Base-by-base conservation (phyloP, 2,797 vertebrate species). In the Cyprinella venusta region DNA sequence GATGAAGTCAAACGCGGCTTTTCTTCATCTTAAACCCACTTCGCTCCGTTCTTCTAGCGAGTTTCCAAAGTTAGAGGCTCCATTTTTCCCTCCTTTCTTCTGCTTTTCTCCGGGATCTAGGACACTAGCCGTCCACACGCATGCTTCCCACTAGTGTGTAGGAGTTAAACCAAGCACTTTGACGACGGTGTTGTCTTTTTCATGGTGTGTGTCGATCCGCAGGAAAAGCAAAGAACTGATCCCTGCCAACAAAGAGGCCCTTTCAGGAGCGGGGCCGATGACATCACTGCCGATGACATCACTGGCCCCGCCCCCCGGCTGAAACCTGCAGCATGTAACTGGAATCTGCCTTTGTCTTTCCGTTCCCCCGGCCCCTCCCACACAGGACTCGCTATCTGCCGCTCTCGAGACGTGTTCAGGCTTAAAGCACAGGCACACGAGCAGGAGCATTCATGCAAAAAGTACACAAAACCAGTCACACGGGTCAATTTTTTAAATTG, bases 241-340 rank as follows among this genome's bases (percentile, higher is more conserved):
- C 91, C 91, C 92, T 90, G 95, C 96, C 97, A 98, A 99, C 97
- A 98, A 99, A 97, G 97, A 95, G 96, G 95, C 96, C 94, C 96
- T 95, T 96, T 96, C 95, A 95, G 93, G 93, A 94, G 87, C 93
- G 93, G 92, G 93, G 95, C 94, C 94, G 90, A 88, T 96, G 96
- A 97, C 96, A 97, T 97, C 96, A 96, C 94, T 90, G 87, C 87
- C 6, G 45, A 48, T 48, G 45, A 48, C 45, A 16, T 48, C 45
- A 70, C 70, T 83, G 90, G 92, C 86, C 92, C 94, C 96, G 94
- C 96, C 97, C 95, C 95, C 88, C 92, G 86, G 84, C n/a, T 30
- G 26, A 88, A 82, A 85, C 63, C 21, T 65, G 82, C 83, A 70
- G 50, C 63, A 75, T 42, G 71, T 33, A 83, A 63, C 42, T 85